A percentile compares a stretch with the other conserved stretches of the same genome.
These are phyloP conservation scores for Albula goreensis DNA, from an alignment of 2,113 vertebrate genomes.

Conservation along the genomic window DNA sequence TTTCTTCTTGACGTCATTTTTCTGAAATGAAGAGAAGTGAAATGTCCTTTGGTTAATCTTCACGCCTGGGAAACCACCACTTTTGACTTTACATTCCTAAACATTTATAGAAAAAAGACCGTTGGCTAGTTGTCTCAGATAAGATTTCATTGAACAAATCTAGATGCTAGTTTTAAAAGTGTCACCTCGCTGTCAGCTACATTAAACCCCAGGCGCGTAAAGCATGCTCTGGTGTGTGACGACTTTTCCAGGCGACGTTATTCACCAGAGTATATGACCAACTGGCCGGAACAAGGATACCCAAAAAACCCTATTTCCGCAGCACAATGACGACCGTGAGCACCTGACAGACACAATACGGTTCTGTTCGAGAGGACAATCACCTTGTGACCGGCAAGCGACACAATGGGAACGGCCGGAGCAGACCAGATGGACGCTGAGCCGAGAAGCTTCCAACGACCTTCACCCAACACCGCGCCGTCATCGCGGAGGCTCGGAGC, in stretches of 20 bases:
- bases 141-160: not conserved
- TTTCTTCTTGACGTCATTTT: conserved; percentile 78
- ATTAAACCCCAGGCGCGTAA: not conserved
- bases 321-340: too few species aligned
- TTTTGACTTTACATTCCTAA: too few species aligned
- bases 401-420: conserved; percentile 46
- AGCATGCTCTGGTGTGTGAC: conserved; percentile 8
- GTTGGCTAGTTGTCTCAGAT: too few species aligned
- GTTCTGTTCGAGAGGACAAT: conserved; percentile 29
- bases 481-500: conserved; percentile 48
- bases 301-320: not conserved
- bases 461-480: conserved; percentile 57
- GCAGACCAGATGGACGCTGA: conserved; percentile 24
- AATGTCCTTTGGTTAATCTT: too few species aligned
- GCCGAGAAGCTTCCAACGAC: conserved; percentile 56
- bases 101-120: too few species aligned
- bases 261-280: not conserved
- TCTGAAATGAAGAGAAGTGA: conserved; percentile 57
- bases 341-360: conserved; percentile 20
- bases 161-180: not conserved
- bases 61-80: too few species aligned
- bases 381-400: conserved; percentile 66
- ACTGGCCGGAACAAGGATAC: too few species aligned
- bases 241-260: not conserved
- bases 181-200: conserved; percentile 9